Conservation (phyloP, 2,888 invertebrate species). For the Oxytorus armatus region DNA sequence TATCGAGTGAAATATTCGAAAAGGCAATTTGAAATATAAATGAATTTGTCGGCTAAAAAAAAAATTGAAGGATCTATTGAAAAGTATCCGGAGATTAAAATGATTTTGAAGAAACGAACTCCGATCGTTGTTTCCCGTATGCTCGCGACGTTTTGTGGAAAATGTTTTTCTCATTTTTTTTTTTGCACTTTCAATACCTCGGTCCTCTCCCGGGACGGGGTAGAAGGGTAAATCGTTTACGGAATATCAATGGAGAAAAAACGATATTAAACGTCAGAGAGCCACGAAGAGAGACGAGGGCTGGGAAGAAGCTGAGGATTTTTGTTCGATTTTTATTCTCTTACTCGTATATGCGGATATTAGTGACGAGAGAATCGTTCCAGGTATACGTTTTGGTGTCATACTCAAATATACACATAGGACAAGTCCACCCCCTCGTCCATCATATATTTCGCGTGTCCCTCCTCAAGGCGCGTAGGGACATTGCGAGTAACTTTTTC, state of each 20-base stretch:
- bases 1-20: no score
- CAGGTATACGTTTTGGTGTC: not conserved
- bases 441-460: no score
- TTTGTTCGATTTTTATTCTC: conserved; percentile 30
- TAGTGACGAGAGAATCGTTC: not conserved
- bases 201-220: conserved; percentile 6
- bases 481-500: no score
- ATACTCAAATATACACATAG: no score
- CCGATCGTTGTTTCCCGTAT: not conserved
- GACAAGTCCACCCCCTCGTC: no score
- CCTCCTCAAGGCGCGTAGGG: no score
- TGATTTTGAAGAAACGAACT: no score
- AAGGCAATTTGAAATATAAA: no score
- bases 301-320: no score
- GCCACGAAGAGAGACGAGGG: not conserved
- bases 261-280: conserved; percentile 19
- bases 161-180: conserved; percentile 1
- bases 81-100: no score
- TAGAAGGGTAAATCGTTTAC: not conserved
- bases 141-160: not conserved
- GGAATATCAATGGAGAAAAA: conserved; percentile 45
- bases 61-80: no score
- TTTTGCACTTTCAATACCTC: not conserved
- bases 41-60: no score
- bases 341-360: not conserved